Evolutionary conservation across 2,797 vertebrate genomes (phyloP).

Genomic region (Serranus cabrilla): DNA sequence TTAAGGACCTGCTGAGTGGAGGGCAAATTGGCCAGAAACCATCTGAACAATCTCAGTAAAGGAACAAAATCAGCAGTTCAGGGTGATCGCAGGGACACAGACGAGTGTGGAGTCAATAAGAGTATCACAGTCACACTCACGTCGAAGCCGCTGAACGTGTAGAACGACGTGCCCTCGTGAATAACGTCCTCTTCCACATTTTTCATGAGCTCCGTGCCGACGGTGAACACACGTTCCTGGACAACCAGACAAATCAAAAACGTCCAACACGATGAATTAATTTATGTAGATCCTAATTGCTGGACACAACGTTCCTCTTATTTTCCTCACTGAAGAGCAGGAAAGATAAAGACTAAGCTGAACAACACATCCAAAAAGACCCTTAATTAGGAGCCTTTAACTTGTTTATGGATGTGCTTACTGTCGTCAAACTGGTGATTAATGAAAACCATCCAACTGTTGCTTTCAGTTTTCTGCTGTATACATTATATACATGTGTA

Average conservation of each 20-base stretch:
- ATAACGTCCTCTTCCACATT: conserved; percentile 81
- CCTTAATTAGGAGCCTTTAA: too few relatives aligned
- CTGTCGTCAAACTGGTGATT: conserved; percentile 3
- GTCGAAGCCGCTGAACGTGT: conserved; percentile 81
- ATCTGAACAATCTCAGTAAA: conserved; percentile 19
- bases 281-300: conserved; percentile 11
- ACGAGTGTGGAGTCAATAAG: not conserved
- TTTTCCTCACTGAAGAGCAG: not conserved
- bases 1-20: conserved; percentile 40
- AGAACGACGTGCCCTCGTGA: conserved; percentile 60
- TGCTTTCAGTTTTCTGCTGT: not conserved
- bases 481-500: not conserved
- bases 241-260: conserved; percentile 10
- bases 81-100: not conserved
- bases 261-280: not conserved
- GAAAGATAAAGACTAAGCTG: not conserved
- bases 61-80: conserved; percentile 26
- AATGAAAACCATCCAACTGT: not conserved
- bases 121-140: conserved; percentile 66
- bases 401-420: too few relatives aligned
- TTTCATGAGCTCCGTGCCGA: conserved; percentile 85
- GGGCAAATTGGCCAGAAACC: conserved; percentile 22
- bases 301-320: not conserved
- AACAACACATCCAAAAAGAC: not conserved
- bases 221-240: conserved; percentile 78